Evolutionary conservation across 2,888 invertebrate species (phyloP).

Genomic region (Eucera pruinosa): DNA sequence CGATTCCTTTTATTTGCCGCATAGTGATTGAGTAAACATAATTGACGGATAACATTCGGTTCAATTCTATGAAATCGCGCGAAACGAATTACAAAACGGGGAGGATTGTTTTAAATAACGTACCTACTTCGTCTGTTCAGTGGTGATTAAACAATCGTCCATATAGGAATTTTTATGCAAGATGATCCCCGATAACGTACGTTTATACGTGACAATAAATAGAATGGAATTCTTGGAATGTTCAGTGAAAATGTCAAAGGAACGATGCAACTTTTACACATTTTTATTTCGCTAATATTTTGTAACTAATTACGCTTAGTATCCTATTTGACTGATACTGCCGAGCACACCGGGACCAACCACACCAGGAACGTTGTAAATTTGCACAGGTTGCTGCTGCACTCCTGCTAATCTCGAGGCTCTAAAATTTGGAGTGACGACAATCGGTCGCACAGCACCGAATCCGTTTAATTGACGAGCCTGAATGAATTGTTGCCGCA

Average conservation of each 20-base stretch:
- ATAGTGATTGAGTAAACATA: background rate
- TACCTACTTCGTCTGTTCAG: background rate
- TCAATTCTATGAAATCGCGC: background rate
- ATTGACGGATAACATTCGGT: background rate
- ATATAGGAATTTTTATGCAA: background rate
- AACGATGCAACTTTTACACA: conserved; percentile 13
- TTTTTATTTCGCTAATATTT: conserved; percentile 4
- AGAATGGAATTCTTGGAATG: background rate
- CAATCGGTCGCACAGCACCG: conserved; percentile 53
- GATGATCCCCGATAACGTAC: background rate
- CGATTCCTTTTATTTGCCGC: background rate
- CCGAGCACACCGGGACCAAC: conserved; percentile 75
- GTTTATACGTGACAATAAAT: conserved; percentile 4
- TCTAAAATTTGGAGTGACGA: conserved; percentile 72
- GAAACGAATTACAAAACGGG: background rate
- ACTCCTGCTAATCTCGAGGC: conserved; percentile 61
- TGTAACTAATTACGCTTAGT: conserved; percentile 41
- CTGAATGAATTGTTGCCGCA: conserved; percentile 23
- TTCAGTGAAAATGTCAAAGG: background rate
- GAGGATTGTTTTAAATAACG: background rate
- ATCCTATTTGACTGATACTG: conserved; percentile 74
- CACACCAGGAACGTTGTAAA: conserved; percentile 76
- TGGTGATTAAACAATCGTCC: no score
- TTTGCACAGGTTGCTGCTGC: conserved; percentile 72
- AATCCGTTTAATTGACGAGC: conserved; percentile 48